Conservation (phyloP, 2,113 vertebrate genomes). For the Chaetodon trifascialis region DNA sequence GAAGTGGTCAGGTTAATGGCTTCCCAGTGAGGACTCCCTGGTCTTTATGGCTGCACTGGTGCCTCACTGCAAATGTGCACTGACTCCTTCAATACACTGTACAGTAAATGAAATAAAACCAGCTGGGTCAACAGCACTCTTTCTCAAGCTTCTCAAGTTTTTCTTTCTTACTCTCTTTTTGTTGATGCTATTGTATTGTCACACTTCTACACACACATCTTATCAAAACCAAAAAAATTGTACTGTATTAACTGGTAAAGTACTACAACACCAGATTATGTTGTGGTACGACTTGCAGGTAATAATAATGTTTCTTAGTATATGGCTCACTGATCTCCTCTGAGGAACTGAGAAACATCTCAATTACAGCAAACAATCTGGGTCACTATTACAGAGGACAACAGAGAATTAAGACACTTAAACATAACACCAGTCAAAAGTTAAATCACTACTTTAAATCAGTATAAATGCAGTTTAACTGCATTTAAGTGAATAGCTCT, state of each 20-base stretch:
- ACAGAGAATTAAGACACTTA: neutral
- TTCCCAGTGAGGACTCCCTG: constrained; percentile 49
- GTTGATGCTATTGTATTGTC: neutral
- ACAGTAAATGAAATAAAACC: constrained; percentile 47
- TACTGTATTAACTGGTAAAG: neutral
- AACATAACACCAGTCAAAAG: neutral
- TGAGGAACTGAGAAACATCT: neutral
- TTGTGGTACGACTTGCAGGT: neutral
- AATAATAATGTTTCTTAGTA: neutral
- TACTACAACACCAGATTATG: neutral
- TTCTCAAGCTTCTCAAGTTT: constrained; percentile 33
- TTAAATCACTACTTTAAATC: neutral
- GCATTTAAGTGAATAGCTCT: neutral
- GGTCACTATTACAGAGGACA: neutral
- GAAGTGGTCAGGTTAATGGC: constrained; percentile 37
- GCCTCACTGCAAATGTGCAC: constrained; percentile 1
- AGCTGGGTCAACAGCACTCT: constrained; percentile 50
- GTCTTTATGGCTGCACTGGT: constrained; percentile 39
- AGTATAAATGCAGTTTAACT: neutral
- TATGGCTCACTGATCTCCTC: neutral
- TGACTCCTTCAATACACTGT: constrained; percentile 11
- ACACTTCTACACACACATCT: neutral
- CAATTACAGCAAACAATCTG: neutral
- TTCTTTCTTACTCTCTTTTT: neutral
- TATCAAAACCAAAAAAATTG: neutral